Evolutionary conservation across 2,888 invertebrate genomes (phyloP), one percentile per base, ranked within the genome.

Genomic region (Philereme transversata): DNA sequence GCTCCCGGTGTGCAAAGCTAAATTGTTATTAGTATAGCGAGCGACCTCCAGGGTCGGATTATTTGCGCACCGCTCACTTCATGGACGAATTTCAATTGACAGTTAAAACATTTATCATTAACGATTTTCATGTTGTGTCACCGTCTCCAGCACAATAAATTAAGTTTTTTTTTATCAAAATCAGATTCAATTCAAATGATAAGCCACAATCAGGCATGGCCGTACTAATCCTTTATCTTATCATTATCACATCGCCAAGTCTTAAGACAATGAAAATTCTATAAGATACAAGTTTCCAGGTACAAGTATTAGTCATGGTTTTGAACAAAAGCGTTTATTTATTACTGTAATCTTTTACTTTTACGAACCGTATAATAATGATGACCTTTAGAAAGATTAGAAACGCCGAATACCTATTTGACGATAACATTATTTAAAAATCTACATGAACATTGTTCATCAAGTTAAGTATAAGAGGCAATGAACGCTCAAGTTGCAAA

Each of bases 41-140:
- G 66, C 72, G 79, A 82, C 86, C 87, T 82, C 81, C 76, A 82
- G 83, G 86, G 83, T 84, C 86, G 76, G 63, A 68, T 73, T 76
- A 79, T 80, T 79, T 79, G 71, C 71, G 72, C 75, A 70, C 68
- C 64, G 62, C 45, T 57, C 48, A 60, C 48, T 48, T 43, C n/a
- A 52, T 9, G 34, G 5, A 38, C 48, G 33, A 53, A 59, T 50
- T 45, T 36, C 40, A 38, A 49, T 43, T 43, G 0, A 40, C 9
- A 41, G n/a, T 41, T 22, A 22, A 22, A 22, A 22, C 22, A 22
- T 22, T 22, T 22, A 22, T 22, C 22, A 22, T 22, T 22, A 3
- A 2, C 22, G 22, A 22, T 22, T 22, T 22, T 22, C 22, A 22
- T 22, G 22, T 22, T 22, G 22, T 22, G 22, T 22, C 22, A 3